Conservation (phyloP, 2,888 invertebrate species). For the Elegia similella region DNA sequence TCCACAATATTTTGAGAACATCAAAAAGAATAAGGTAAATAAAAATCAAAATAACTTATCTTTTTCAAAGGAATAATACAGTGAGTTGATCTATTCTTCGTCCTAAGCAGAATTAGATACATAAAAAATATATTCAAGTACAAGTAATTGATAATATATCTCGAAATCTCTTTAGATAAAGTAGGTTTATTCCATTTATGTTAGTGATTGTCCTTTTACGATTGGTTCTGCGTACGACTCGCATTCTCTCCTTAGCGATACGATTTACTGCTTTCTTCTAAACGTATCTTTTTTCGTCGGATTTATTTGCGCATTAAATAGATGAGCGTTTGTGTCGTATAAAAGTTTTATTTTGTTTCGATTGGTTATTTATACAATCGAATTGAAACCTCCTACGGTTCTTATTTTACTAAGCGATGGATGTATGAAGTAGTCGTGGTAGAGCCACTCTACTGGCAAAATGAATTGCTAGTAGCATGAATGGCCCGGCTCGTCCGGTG, state of each 20-base stretch:
- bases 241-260: background rate
- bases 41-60: too few relatives aligned
- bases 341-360: background rate
- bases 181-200: background rate
- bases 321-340: background rate
- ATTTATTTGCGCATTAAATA: constrained; percentile 9
- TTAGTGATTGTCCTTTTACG: background rate
- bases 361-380: background rate
- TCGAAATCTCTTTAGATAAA: background rate
- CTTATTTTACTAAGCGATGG: background rate
- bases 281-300: background rate
- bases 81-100: too few relatives aligned
- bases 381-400: background rate
- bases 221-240: background rate
- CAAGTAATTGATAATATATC: background rate
- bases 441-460: too few relatives aligned
- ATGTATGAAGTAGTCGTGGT: too few relatives aligned
- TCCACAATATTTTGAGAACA: too few relatives aligned
- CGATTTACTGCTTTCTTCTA: constrained; percentile 1
- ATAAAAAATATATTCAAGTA: background rate
- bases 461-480: too few relatives aligned
- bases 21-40: too few relatives aligned
- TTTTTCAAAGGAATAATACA: too few relatives aligned
- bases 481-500: too few relatives aligned
- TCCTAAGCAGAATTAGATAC: too few relatives aligned